Percentiles rank a stretch among this genome's conserved stretches.
Evolutionary conservation across 2,797 vertebrate species (phyloP).

Genomic region (Ptychadena robeensis): DNA sequence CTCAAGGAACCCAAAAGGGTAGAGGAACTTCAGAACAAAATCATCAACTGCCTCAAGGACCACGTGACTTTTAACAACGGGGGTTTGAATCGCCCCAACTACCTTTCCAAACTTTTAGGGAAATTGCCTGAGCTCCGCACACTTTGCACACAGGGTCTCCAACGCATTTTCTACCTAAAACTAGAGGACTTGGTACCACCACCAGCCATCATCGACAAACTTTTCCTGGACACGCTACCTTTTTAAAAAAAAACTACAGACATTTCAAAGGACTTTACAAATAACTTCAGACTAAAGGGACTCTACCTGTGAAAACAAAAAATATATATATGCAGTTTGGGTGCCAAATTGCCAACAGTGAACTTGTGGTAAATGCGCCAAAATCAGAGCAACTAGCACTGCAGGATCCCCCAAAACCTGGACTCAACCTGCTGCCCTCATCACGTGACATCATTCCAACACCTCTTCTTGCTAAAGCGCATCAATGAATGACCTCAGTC

Average conservation of each 20-base stretch:
- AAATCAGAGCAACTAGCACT: slow-evolving; percentile 56
- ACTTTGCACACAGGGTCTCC: slow-evolving; percentile 97
- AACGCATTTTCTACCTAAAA: slow-evolving; percentile 99
- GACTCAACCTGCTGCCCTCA: slow-evolving; percentile 76
- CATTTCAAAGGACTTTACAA: slow-evolving; percentile 73
- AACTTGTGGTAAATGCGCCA: slow-evolving; percentile 68
- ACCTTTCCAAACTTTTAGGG: slow-evolving; percentile 98
- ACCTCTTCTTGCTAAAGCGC: slow-evolving; percentile 63
- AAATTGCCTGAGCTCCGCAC: slow-evolving; percentile 98
- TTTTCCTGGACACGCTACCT: slow-evolving; percentile 98
- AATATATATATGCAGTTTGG: slow-evolving; percentile 59
- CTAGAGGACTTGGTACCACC: slow-evolving; percentile 98
- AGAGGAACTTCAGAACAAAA: slow-evolving; percentile 98
- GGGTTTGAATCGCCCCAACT: slow-evolving; percentile 94
- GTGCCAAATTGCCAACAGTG: slow-evolving; percentile 63
- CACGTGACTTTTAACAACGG: slow-evolving; percentile 98
- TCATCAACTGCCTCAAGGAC: slow-evolving; percentile 98
- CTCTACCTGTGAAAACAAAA: slow-evolving; percentile 60
- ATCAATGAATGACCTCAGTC: slow-evolving; percentile 70
- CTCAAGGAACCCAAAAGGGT: slow-evolving; percentile 97
- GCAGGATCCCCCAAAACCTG: slow-evolving; percentile 71
- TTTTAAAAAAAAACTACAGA: slow-evolving; percentile 80
- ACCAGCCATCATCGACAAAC: slow-evolving; percentile 99
- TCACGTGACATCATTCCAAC: slow-evolving; percentile 69
- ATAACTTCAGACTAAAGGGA: slow-evolving; percentile 72